These are phyloP conservation scores for Elaphurus davidianus DNA, from an alignment of 2,113 vertebrate genomes.

Conservation along the genomic window DNA sequence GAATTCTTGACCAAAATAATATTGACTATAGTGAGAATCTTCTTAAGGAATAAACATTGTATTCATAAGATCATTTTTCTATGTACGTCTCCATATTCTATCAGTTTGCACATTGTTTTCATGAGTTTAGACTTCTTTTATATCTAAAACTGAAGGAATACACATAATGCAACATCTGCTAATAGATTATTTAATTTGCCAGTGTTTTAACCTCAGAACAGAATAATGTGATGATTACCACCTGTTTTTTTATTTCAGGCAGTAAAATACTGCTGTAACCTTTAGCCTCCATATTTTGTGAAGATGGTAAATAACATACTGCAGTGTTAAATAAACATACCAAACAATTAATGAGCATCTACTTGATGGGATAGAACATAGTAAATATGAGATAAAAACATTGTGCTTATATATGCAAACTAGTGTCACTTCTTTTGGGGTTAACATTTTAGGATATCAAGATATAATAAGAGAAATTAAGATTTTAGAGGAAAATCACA, in stretches of 20 bases:
- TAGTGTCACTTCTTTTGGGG: background rate
- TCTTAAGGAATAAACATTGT: background rate
- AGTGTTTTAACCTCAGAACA: constrained; percentile 29
- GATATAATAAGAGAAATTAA: background rate
- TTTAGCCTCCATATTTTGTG: constrained; percentile 11
- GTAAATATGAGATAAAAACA: background rate
- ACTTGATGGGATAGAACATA: background rate
- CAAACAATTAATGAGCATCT: background rate
- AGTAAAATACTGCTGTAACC: background rate
- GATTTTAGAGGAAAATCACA: background rate
- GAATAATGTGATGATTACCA: constrained; percentile 28
- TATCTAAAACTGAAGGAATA: constrained; percentile 17
- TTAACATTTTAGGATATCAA: background rate
- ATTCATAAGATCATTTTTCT: background rate
- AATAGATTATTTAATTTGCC: background rate
- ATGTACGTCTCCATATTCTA: background rate
- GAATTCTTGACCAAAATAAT: constrained; percentile 15
- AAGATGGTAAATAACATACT: constrained; percentile 27
- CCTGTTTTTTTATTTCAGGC: constrained; percentile 41
- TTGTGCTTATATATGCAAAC: background rate
- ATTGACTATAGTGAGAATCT: background rate
- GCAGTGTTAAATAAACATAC: constrained; percentile 38
- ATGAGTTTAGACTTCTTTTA: background rate
- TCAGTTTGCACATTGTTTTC: background rate
- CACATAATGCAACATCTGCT: constrained; percentile 33